phyloP scores from a whole-genome alignment of 2,888 invertebrate genomes.

The Epinotia demarniana region DNA sequence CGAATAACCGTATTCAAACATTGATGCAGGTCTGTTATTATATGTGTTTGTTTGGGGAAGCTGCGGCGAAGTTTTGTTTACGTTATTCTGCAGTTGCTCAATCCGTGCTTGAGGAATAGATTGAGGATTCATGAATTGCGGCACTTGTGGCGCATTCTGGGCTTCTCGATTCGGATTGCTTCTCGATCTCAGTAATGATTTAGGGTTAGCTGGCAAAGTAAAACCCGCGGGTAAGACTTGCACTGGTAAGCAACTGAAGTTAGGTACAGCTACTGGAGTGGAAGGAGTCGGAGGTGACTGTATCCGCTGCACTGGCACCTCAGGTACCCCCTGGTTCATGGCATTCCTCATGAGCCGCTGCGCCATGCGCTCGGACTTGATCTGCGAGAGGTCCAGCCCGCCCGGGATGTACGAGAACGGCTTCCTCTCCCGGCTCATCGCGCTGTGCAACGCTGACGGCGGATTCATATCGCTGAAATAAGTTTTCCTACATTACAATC shows the following conservation, averaged over 20 bases:
- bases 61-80: slow-evolving; percentile 56
- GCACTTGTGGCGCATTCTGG: slow-evolving; percentile 50
- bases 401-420: slow-evolving; percentile 98
- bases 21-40: slow-evolving; percentile 58
- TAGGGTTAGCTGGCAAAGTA: slow-evolving; percentile 89
- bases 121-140: slow-evolving; percentile 49
- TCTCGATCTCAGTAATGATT: slow-evolving; percentile 74
- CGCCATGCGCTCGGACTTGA: slow-evolving; percentile 95
- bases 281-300: slow-evolving; percentile 81
- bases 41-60: slow-evolving; percentile 57
- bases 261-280: slow-evolving; percentile 72
- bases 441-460: slow-evolving; percentile 94
- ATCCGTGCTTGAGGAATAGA: neutral
- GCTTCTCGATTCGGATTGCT: slow-evolving; percentile 69
- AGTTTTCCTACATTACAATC: slow-evolving; percentile 58
- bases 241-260: slow-evolving; percentile 79
- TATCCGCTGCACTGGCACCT: slow-evolving; percentile 81
- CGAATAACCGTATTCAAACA: slow-evolving; percentile 59
- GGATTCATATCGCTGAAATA: slow-evolving; percentile 86
- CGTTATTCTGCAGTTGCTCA: slow-evolving; percentile 48
- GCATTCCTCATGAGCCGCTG: slow-evolving; percentile 86
- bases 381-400: slow-evolving; percentile 95
- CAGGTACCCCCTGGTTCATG: slow-evolving; percentile 89
- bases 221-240: slow-evolving; percentile 85
- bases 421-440: slow-evolving; percentile 96